phyloP scores from a whole-genome alignment of 2,797 vertebrate genomes.

The Enteromius trimaculatus region DNA sequence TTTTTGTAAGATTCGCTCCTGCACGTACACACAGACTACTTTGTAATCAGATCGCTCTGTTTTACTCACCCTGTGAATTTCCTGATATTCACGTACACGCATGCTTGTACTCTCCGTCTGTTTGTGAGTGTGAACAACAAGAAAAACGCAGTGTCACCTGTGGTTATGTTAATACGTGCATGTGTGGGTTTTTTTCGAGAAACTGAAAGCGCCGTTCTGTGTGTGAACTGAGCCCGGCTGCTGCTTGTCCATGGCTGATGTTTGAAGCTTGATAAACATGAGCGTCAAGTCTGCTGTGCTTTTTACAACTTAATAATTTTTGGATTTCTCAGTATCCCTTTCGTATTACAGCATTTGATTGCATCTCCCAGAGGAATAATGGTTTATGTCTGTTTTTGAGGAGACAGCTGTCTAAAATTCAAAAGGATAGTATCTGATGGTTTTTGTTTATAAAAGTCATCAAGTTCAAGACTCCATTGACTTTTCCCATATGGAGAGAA shows the following conservation, averaged over 20 bases:
- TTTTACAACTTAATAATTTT: constrained; percentile 15
- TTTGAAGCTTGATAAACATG: constrained; percentile 51
- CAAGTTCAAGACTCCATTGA: background rate
- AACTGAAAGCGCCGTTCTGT: constrained; percentile 56
- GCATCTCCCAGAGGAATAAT: background rate
- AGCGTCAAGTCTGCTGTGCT: background rate
- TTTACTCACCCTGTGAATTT: constrained; percentile 47
- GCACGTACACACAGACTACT: background rate
- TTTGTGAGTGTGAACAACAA: constrained; percentile 34
- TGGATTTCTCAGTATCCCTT: constrained; percentile 8
- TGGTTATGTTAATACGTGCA: constrained; percentile 49
- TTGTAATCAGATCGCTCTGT: background rate
- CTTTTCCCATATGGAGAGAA: background rate
- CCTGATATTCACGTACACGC: constrained; percentile 39
- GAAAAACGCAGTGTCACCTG: constrained; percentile 56
- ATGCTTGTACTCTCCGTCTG: background rate
- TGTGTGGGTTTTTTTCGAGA: constrained; percentile 62
- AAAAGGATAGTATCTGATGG: background rate
- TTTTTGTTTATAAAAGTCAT: background rate
- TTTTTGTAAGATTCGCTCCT: background rate
- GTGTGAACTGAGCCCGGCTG: constrained; percentile 3
- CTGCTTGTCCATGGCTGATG: background rate
- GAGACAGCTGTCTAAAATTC: background rate
- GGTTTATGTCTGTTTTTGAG: no score
- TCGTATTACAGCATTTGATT: background rate